Percentiles rank a stretch among this genome's conserved stretches.
Evolutionary conservation across 2,888 invertebrate species (phyloP).

Genomic region (Onchidella celtica): DNA sequence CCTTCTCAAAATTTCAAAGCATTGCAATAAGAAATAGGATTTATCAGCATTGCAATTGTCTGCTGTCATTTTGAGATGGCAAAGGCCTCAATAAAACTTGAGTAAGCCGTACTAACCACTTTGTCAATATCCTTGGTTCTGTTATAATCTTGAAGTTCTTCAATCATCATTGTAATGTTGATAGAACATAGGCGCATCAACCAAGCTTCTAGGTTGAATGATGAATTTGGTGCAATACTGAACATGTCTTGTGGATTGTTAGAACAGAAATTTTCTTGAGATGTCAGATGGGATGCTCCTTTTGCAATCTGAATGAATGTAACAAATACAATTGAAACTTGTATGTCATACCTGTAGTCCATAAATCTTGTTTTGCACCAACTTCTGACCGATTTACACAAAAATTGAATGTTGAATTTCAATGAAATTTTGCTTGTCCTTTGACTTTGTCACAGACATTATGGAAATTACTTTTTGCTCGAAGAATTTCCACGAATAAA

Average conservation of each 20-base stretch:
- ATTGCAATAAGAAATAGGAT: no score
- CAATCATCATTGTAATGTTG: slow-evolving; percentile 53
- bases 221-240: slow-evolving; percentile 41
- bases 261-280: slow-evolving; percentile 55
- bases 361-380: no score
- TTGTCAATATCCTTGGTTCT: slow-evolving; percentile 33
- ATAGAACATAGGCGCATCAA: slow-evolving; percentile 53
- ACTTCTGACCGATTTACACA: no score
- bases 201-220: slow-evolving; percentile 53
- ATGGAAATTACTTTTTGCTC: no score
- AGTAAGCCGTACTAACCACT: slow-evolving; percentile 48
- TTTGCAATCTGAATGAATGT: slow-evolving; percentile 34
- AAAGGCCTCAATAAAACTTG: no score
- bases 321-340: not conserved
- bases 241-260: slow-evolving; percentile 49
- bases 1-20: no score
- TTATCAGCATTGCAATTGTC: no score
- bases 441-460: no score
- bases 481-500: no score
- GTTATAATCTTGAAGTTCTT: slow-evolving; percentile 47
- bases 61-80: no score
- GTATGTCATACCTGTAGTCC: not conserved
- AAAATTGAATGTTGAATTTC: no score
- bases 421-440: no score
- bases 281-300: slow-evolving; percentile 26